phyloP scores from a whole-genome alignment of 1,140 invertebrate genomes.

The Manduca sexta region DNA sequence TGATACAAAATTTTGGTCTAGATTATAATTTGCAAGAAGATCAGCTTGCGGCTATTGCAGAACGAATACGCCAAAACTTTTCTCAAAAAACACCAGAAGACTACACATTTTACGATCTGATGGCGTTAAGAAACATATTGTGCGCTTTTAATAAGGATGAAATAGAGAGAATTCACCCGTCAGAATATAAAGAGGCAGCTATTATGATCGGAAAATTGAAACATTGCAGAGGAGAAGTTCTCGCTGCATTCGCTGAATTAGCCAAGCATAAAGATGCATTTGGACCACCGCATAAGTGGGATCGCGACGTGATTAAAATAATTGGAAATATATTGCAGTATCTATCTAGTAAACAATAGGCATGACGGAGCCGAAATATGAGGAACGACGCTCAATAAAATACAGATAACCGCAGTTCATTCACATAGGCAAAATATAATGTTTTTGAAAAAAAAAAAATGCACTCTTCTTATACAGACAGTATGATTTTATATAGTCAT shows the following conservation, averaged over 20 bases:
- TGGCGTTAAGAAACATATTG: slow-evolving; percentile 63
- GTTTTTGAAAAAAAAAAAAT: no score
- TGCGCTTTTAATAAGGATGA: slow-evolving; percentile 67
- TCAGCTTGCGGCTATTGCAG: slow-evolving; percentile 61
- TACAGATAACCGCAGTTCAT: no score
- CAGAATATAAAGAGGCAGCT: slow-evolving; percentile 64
- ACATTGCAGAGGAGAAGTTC: slow-evolving; percentile 48
- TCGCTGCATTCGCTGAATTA: slow-evolving; percentile 54
- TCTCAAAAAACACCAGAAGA: slow-evolving; percentile 68
- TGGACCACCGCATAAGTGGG: slow-evolving; percentile 54
- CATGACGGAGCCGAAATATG: no score
- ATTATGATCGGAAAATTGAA: slow-evolving; percentile 46
- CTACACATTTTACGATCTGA: slow-evolving; percentile 68
- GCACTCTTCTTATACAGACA: no score
- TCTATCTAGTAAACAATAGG: slow-evolving; percentile 19
- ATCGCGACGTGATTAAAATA: slow-evolving; percentile 28
- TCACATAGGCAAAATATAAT: no score
- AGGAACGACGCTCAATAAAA: no score
- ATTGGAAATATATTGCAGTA: slow-evolving; percentile 48
- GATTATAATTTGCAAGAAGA: slow-evolving; percentile 52
- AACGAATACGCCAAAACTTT: slow-evolving; percentile 62
- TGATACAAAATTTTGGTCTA: slow-evolving; percentile 67
- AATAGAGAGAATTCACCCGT: slow-evolving; percentile 63
- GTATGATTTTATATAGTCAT: no score
- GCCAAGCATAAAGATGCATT: slow-evolving; percentile 53